These are phyloP conservation scores for Drosophila trapezifrons DNA, from an alignment of 1,140 invertebrate genomes.

Conservation along the genomic window DNA sequence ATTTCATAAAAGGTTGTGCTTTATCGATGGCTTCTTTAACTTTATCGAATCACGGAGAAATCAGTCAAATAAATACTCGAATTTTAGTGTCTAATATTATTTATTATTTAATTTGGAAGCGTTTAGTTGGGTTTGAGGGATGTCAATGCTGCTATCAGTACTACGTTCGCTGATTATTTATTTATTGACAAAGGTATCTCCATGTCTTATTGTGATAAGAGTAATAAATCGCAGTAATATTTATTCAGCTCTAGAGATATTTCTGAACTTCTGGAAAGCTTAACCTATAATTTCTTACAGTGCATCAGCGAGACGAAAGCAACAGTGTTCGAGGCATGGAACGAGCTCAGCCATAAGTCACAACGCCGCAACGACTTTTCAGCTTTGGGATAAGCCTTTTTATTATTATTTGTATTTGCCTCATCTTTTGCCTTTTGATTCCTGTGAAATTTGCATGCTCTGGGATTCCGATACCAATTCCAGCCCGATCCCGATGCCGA, in stretches of 20 bases:
- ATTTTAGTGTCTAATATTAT: no score
- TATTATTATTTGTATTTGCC: conserved; percentile 74
- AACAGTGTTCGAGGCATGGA: conserved; percentile 41
- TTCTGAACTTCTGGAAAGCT: no score
- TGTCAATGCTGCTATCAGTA: no score
- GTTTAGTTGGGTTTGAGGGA: no score
- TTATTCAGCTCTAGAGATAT: not conserved
- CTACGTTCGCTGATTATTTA: no score
- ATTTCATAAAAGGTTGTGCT: no score
- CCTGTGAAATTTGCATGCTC: conserved; percentile 79
- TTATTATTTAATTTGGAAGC: no score
- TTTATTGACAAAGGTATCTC: not conserved
- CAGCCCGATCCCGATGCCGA: conserved; percentile 32
- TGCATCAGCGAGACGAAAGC: conserved; percentile 44
- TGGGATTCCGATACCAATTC: conserved; percentile 43
- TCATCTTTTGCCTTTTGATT: conserved; percentile 68
- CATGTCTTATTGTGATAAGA: not conserved
- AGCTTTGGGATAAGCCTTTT: conserved; percentile 59
- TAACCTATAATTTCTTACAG: conserved; percentile 12
- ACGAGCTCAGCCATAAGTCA: conserved; percentile 56
- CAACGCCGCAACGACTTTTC: conserved; percentile 59
- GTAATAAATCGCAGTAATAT: not conserved
- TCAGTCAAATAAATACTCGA: no score
- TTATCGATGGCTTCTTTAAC: no score
- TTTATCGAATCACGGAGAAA: no score